Conservation (phyloP, 2,888 invertebrate species). For the Micoletzkya japonica region DNA sequence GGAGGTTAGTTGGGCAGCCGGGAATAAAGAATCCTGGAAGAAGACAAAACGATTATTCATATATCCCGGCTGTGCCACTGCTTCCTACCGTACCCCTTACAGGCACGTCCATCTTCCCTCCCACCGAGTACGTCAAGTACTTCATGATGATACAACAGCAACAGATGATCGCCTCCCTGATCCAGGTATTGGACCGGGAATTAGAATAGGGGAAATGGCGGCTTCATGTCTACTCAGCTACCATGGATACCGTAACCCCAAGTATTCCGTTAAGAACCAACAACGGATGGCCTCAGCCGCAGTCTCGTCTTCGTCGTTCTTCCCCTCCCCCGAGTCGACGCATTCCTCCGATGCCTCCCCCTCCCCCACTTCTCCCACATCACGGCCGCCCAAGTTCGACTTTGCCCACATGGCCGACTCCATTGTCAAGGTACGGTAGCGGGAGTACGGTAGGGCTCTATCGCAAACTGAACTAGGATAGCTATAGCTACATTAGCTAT, state of each 20-base stretch:
- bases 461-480: background rate
- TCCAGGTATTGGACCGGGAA: background rate
- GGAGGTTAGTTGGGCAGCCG: too few relatives aligned
- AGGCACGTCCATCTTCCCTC: constrained; percentile 16
- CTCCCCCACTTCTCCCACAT: constrained; percentile 1
- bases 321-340: constrained; percentile 17
- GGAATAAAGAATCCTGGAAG: too few relatives aligned
- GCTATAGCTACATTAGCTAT: background rate
- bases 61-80: too few relatives aligned
- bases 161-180: constrained; percentile 4
- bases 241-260: background rate
- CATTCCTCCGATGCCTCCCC: background rate
- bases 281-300: too few relatives aligned
- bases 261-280: too few relatives aligned
- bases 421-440: constrained; percentile 42
- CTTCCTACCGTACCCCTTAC: background rate
- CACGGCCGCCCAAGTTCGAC: constrained; percentile 39
- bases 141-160: constrained; percentile 16
- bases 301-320: background rate
- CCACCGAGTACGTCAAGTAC: constrained; percentile 10
- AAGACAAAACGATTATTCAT: too few relatives aligned
- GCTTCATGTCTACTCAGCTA: background rate
- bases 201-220: background rate
- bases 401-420: constrained; percentile 48
- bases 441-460: constrained; percentile 22